Base-by-base conservation (phyloP, 1,140 invertebrate genomes). In the Heliconius melpomene region DNA sequence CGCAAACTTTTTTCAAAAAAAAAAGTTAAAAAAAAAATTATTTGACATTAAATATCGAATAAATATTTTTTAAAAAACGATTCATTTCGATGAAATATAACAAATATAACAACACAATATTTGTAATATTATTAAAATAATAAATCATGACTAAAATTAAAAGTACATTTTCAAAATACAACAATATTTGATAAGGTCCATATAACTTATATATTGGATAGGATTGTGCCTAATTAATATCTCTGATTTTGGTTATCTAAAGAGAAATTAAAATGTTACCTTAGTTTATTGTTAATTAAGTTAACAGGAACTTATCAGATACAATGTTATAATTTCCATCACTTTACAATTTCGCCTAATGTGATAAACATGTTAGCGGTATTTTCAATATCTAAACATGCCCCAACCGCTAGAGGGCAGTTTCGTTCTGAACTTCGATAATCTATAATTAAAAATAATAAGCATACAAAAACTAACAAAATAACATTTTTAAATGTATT, bases 401-500 rank as follows among this genome's bases (percentile, higher is more conserved):
- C 60, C 60, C 60, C 60, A 13, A 66, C 11, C 60, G 60, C 60
- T 66, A 66, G 9, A n/a, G 23, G 60, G 60, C 60, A 66, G 60
- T 66, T 66, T 29, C 78, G 78, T 75, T 79, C 78, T 75, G 73
- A 75, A 79, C 78, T 75, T 72, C 38, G 9, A 38, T 32, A 66
- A 26, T 11, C 23, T 26, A 26, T 29, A 66, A 26, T 57, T 1
- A 23, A 60, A 46, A 29, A 13, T 11, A 66, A 66, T 29, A 66
- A 26, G 29, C 3, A 6, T 23, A 23, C 13, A 23, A 66, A 23
- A 66, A 66, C n/a, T 16, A 66, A 26, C 26, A 66, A 46, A 46
- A 16, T 46, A 46, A 16, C 16, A 46, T 46, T 46, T 11, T 26
- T 11, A 60, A 60, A 60, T 26, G 11, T 0, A 60, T 9, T 60